These are phyloP conservation scores for Cyaniris semiargus DNA, from an alignment of 2,888 invertebrate species.

Conservation along the genomic window DNA sequence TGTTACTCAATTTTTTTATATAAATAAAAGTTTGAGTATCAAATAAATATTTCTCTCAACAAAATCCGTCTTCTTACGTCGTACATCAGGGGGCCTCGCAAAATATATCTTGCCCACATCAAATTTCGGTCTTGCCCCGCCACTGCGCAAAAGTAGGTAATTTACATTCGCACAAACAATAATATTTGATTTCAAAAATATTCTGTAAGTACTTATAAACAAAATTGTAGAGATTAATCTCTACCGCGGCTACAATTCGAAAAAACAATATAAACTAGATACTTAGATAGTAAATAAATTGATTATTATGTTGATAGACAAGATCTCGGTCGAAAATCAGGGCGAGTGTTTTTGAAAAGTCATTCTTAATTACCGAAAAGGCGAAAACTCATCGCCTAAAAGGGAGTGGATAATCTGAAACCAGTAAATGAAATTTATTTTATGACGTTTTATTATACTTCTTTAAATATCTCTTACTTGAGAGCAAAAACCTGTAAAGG, in stretches of 20 bases:
- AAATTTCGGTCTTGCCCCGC: too few relatives aligned
- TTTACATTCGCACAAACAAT: too few relatives aligned
- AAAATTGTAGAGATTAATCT: not conserved
- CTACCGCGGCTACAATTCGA: not conserved
- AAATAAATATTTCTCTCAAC: too few relatives aligned
- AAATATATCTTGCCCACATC: too few relatives aligned
- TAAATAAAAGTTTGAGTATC: too few relatives aligned
- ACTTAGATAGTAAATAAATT: not conserved
- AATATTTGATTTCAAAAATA: too few relatives aligned
- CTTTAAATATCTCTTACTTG: not conserved
- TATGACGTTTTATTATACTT: not conserved
- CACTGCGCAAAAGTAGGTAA: too few relatives aligned
- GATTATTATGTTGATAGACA: not conserved
- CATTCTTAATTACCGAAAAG: not conserved
- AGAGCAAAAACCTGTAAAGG: too few relatives aligned
- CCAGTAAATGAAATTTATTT: not conserved
- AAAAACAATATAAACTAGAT: not conserved
- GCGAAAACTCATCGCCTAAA: not conserved
- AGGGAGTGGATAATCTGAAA: not conserved
- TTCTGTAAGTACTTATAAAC: too few relatives aligned
- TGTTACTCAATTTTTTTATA: too few relatives aligned
- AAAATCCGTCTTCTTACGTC: too few relatives aligned
- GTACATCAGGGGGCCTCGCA: too few relatives aligned
- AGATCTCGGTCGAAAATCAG: not conserved
- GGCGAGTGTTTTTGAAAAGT: not conserved